Conservation (phyloP, 92 coral and sea anemone species). For the Phenganax marumi region DNA sequence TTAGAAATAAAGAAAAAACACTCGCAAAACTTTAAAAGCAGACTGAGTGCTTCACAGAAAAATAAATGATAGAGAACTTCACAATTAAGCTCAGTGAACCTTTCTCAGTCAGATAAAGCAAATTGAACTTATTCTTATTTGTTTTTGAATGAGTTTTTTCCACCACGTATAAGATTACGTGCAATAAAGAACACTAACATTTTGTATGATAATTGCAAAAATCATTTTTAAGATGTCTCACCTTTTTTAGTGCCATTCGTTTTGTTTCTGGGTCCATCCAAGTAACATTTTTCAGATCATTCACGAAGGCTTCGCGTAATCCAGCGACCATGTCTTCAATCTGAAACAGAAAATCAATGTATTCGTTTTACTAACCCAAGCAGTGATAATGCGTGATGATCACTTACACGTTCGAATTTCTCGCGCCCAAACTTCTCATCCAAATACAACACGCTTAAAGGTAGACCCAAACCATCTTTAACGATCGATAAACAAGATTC, state of each 20-base stretch:
- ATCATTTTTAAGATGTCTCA: background rate
- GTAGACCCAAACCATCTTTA: constrained; percentile 58
- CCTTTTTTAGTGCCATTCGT: constrained; percentile 69
- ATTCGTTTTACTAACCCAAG: no score
- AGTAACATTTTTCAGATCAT: background rate
- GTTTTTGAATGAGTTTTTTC: no score
- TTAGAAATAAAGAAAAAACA: constrained; percentile 17
- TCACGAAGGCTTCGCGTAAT: constrained; percentile 57
- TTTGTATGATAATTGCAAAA: no score
- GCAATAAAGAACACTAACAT: no score
- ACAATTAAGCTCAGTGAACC: no score
- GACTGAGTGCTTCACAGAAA: background rate
- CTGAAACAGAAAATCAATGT: constrained; percentile 32
- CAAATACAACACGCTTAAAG: constrained; percentile 67
- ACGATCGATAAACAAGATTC: constrained; percentile 48
- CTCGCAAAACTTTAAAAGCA: background rate
- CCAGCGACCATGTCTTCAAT: constrained; percentile 67
- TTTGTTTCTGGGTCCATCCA: constrained; percentile 60
- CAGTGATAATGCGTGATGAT: no score
- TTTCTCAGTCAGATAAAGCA: no score
- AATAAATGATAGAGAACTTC: background rate
- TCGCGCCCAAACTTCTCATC: constrained; percentile 66
- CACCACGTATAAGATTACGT: no score
- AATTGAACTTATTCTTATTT: no score
- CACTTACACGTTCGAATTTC: constrained; percentile 61